Conservation (phyloP, 2,113 vertebrate genomes). For the Tricholaema leucomelas region DNA sequence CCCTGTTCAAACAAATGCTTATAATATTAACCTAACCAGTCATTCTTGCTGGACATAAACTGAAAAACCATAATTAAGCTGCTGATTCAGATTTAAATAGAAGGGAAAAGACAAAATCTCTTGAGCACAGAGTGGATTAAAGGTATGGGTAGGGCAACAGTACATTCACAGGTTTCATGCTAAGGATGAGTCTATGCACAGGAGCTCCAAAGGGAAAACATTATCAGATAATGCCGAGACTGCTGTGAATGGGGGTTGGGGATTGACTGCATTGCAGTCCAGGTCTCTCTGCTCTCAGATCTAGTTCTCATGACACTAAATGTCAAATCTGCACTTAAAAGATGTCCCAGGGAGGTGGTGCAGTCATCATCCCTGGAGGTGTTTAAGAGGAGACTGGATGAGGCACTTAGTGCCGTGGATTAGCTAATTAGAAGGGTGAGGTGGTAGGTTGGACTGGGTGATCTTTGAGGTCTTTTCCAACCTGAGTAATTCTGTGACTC, state of each 20-base stretch:
- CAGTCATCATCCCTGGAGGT: no score
- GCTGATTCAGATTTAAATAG: background rate
- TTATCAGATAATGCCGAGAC: background rate
- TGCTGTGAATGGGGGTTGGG: background rate
- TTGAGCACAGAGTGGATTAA: background rate
- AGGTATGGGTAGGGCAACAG: background rate
- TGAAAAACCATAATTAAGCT: background rate
- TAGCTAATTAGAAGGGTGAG: no score
- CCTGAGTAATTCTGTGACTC: no score
- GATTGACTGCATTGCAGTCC: background rate
- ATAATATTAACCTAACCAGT: background rate
- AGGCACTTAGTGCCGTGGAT: no score
- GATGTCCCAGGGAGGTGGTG: background rate
- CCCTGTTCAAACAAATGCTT: background rate
- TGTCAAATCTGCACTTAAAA: background rate
- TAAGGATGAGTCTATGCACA: background rate
- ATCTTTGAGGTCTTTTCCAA: no score
- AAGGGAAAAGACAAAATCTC: background rate
- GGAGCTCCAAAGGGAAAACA: background rate
- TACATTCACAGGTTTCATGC: background rate
- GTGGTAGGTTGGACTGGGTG: no score
- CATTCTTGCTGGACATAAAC: background rate
- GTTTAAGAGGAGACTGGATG: no score
- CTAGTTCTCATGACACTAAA: background rate
- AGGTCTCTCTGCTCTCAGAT: background rate